phyloP scores from a whole-genome alignment of 2,797 vertebrate species.

The Vespertilio murinus region DNA sequence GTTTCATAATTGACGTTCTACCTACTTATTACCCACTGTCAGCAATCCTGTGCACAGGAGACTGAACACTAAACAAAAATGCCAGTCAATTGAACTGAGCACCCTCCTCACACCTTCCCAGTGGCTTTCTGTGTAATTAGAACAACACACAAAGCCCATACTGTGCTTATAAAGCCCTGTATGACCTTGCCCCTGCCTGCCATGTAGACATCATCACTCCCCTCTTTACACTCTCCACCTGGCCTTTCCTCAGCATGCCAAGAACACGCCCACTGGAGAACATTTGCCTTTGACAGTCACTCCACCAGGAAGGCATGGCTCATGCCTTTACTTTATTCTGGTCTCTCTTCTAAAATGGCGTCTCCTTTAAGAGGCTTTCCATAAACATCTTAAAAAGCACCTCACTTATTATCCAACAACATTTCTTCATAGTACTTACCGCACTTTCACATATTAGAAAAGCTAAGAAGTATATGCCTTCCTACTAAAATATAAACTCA shows the following conservation, averaged over 20 bases:
- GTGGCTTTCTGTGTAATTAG: neutral
- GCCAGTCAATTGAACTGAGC: neutral
- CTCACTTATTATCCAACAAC: neutral
- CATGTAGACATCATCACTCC: neutral
- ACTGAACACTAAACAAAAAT: neutral
- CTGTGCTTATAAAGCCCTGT: neutral
- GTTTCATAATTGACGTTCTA: neutral
- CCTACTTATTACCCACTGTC: neutral
- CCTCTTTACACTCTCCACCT: neutral
- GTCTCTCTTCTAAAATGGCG: neutral
- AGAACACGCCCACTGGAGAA: fast-evolving
- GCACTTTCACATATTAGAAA: neutral
- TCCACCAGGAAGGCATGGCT: neutral
- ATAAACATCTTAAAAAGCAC: neutral
- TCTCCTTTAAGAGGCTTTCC: neutral
- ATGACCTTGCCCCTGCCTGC: neutral
- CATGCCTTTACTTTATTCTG: neutral
- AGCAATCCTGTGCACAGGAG: neutral
- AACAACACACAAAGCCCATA: neutral
- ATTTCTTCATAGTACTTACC: neutral
- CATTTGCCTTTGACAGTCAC: neutral
- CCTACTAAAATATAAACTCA: neutral
- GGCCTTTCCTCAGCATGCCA: neutral
- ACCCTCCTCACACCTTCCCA: neutral
- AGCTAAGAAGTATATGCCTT: neutral